Evolutionary conservation across 2,113 vertebrate genomes (phyloP), one percentile per base, ranked within the genome.

Genomic region (Muntiacus muntjak): DNA sequence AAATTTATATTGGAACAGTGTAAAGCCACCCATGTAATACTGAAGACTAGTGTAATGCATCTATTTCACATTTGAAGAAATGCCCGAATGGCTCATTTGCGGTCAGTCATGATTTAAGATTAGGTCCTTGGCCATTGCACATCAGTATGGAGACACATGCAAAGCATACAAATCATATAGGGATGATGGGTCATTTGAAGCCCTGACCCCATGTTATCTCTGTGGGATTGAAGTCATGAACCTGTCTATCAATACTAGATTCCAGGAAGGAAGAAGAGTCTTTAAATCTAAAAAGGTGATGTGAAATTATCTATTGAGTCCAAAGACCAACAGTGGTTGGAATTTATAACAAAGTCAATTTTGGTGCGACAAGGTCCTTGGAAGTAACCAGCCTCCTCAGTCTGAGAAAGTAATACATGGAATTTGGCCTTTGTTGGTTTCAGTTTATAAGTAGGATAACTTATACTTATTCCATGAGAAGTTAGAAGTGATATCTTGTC

Each of bases 41-140:
- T 64, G 89, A 45, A 96, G n/a, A 96, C 54, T 33, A 12, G 25
- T 15, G 26, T 86, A 94, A 98, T 11, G 25, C 9, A 89, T 45
- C 85, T 95, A 78, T 40, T 89, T 86, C 74, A 92, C 36, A 91
- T 71, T 97, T 98, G 19, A 94, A 95, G 86, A 98, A 98, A 98
- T 90, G 2, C 95, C 47, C 40, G 3, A 93, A 93, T 30, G 95
- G 64, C 74, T 95, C 90, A 96, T 82, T 25, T 97, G 91, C 87
- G 33, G 47, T 87, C n/a, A 57, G 87, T 85, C 92, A 83, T 96
- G 93, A 96, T 96, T 97, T 96, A 96, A 96, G 74, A 93, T 91
- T n/a, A 95, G 92, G 93, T 85, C 64, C 2, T 78, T 81, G 89
- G 36, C 60, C 45, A 40, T 79, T 91, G 96, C 12, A 55, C 81